Conservation (phyloP, 2,888 invertebrate genomes). For the Pecten maximus region DNA sequence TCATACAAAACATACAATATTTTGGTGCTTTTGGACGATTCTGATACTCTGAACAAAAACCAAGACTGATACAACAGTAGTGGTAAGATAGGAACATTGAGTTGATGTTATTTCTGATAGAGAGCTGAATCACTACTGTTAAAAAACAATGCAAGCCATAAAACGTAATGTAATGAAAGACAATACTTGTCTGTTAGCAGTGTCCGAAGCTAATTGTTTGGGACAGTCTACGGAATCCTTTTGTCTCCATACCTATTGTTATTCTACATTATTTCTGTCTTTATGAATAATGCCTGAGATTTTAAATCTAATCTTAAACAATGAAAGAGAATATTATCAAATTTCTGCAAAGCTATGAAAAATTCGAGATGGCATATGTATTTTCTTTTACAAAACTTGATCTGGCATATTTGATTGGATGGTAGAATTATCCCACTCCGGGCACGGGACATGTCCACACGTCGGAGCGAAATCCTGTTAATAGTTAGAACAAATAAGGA, state of each 20-base stretch:
- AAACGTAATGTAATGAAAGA: not conserved
- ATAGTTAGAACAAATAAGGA: not conserved
- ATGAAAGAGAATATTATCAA: constrained; percentile 33
- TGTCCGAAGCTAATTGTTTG: not conserved
- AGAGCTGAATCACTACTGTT: not conserved
- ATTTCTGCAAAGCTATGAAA: constrained; percentile 23
- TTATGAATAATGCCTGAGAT: constrained; percentile 22
- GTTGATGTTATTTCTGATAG: not conserved
- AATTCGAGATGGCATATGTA: constrained; percentile 17
- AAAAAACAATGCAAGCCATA: constrained; percentile 7
- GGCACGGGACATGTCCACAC: not conserved
- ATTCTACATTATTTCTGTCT: not conserved
- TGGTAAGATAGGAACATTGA: no score
- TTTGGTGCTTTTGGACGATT: no score
- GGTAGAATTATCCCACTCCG: not conserved
- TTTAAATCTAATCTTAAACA: constrained; percentile 5
- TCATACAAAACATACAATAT: no score
- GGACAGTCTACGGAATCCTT: not conserved
- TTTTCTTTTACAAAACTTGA: not conserved
- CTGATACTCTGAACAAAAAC: no score
- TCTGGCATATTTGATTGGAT: constrained; percentile 14
- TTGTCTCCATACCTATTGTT: not conserved
- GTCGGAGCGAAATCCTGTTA: not conserved
- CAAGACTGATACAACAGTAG: no score
- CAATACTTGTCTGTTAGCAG: not conserved